Conservation (phyloP, 2,113 vertebrate genomes). For the Erythrocercus mccallii region DNA sequence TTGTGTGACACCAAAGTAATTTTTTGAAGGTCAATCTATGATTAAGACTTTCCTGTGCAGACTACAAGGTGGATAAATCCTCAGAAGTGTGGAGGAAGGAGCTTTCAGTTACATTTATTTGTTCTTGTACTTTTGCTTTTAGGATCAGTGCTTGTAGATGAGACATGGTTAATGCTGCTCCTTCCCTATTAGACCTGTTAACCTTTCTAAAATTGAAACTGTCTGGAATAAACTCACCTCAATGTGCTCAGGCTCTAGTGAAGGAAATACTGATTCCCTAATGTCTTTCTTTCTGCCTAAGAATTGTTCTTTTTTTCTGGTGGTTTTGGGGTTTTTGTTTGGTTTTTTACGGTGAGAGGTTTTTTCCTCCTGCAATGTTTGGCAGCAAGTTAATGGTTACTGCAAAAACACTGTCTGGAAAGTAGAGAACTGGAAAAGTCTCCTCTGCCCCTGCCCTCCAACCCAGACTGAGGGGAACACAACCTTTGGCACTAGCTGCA, state of each 20-base stretch:
- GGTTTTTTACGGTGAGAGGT: not conserved
- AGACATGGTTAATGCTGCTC: not conserved
- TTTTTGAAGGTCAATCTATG: not conserved
- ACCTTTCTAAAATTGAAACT: not conserved
- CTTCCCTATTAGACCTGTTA: not conserved
- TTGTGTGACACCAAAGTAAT: not conserved
- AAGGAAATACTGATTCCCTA: not conserved
- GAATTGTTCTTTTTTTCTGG: not conserved
- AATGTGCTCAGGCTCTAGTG: not conserved
- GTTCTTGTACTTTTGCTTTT: not conserved
- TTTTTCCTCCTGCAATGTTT: rapidly evolving
- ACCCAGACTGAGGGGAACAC: rapidly evolving
- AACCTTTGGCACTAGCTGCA: not conserved
- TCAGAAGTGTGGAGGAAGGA: not conserved
- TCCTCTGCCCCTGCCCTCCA: not conserved
- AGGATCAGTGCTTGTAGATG: not conserved
- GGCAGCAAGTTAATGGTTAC: not conserved
- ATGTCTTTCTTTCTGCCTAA: not conserved
- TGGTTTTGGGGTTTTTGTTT: not conserved
- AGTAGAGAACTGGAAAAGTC: not conserved
- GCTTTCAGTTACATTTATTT: not conserved
- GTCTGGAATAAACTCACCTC: not conserved
- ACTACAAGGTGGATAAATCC: not conserved
- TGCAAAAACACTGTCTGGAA: not conserved
- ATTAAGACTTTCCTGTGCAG: not conserved